phyloP scores from a whole-genome alignment of 2,888 invertebrate genomes.

The Caenorhabditis drosophilae region DNA sequence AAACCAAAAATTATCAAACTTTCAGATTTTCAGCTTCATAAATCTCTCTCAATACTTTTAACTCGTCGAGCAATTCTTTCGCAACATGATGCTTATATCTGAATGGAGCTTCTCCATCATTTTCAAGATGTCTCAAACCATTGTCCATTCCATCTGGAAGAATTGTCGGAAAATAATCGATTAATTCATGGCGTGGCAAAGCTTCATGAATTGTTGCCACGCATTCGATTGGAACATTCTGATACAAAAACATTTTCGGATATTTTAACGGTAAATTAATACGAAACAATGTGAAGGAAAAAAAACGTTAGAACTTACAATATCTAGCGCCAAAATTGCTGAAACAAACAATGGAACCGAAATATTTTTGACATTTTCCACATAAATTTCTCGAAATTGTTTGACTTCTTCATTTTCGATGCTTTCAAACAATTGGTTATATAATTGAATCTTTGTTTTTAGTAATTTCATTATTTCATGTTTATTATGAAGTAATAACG shows the following conservation, averaged over 20 bases:
- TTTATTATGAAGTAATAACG: constrained; percentile 1
- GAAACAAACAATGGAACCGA: constrained; percentile 43
- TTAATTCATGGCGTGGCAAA: constrained; percentile 53
- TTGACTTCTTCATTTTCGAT: constrained; percentile 10
- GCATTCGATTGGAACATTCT: constrained; percentile 26
- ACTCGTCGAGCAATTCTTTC: constrained; percentile 10
- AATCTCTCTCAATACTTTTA: constrained; percentile 13
- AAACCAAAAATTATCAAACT: no score
- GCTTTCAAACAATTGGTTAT: constrained; percentile 19
- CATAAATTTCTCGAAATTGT: constrained; percentile 18
- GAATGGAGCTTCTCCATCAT: constrained; percentile 56
- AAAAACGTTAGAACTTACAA: constrained; percentile 18
- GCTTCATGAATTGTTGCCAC: constrained; percentile 47
- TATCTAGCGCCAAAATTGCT: constrained; percentile 19
- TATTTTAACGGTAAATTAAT: no score
- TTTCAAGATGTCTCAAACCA: constrained; percentile 43
- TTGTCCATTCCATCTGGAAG: constrained; percentile 41
- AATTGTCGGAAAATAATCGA: constrained; percentile 50
- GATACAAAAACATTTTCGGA: constrained; percentile 3
- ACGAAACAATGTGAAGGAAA: no score
- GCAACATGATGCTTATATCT: constrained; percentile 42
- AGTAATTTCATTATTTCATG: constrained; percentile 5
- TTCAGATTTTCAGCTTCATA: no score
- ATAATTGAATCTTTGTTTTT: constrained; percentile 20
- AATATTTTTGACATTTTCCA: constrained; percentile 18